Percentiles rank a stretch among this genome's conserved stretches.
Conservation (phyloP, 1,140 invertebrate species). For the Cydia pomonella region DNA sequence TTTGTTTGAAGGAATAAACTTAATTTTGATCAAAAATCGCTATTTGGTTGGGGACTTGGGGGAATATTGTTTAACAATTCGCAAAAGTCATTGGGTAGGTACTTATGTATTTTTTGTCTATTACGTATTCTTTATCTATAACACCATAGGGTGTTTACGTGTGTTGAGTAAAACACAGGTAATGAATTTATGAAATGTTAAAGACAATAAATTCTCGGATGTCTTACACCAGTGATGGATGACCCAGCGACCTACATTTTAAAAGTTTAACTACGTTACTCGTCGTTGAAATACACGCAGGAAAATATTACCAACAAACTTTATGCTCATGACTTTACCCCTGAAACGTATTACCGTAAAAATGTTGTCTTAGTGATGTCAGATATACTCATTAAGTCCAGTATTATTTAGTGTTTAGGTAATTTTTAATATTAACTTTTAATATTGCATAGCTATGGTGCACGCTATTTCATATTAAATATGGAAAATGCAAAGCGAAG, state of each 20-base stretch:
- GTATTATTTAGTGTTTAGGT: too few species aligned
- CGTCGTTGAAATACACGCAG: not conserved
- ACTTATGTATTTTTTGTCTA: too few species aligned
- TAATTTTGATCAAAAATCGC: too few species aligned
- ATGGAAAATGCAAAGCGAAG: not conserved
- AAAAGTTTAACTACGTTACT: conserved; percentile 10
- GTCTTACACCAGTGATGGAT: conserved; percentile 1
- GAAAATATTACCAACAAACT: conserved; percentile 6
- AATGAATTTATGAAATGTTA: not conserved
- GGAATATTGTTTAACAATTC: too few species aligned
- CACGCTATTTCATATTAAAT: not conserved
- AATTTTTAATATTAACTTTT: not conserved
- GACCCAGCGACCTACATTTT: conserved; percentile 13
- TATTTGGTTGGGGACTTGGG: too few species aligned
- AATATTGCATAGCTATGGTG: too few species aligned
- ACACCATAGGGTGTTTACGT: not conserved
- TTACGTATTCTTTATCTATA: not conserved
- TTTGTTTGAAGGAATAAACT: too few species aligned
- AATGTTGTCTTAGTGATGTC: not conserved
- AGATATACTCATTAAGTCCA: not conserved
- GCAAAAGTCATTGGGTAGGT: too few species aligned
- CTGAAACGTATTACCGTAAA: not conserved
- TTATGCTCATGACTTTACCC: not conserved
- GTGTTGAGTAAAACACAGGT: not conserved
- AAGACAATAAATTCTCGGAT: conserved; percentile 10